These are phyloP conservation scores for Scleropages formosus DNA, from an alignment of 2,797 vertebrate genomes.

Conservation along the genomic window DNA sequence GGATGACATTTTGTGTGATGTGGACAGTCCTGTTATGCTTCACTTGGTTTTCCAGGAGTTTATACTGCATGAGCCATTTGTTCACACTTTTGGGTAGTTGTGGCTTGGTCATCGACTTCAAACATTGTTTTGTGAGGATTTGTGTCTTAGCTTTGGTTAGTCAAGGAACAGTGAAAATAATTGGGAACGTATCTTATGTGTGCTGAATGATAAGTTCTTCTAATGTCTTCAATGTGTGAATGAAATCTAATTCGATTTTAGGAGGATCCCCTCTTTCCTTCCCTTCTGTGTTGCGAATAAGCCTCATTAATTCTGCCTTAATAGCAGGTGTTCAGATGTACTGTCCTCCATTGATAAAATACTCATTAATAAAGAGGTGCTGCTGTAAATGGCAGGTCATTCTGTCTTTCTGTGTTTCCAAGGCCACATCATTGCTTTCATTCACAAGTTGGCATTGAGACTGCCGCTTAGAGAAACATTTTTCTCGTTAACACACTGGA, in stretches of 20 bases:
- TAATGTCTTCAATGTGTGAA: constrained; percentile 25
- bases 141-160: constrained; percentile 32
- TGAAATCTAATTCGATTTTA: constrained; percentile 54
- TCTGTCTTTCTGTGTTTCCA: constrained; percentile 36
- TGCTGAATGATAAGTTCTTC: constrained; percentile 7
- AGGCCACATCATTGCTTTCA: constrained; percentile 58
- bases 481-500: constrained; percentile 41
- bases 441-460: constrained; percentile 66
- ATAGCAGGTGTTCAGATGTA: constrained; percentile 41
- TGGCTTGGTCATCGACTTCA: constrained; percentile 56
- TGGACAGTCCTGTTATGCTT: constrained; percentile 49
- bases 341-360: constrained; percentile 43
- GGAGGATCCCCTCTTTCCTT: constrained; percentile 39
- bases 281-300: constrained; percentile 31
- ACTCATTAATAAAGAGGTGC: constrained; percentile 61
- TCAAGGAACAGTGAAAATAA: constrained; percentile 26
- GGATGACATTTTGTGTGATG: constrained; percentile 54
- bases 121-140: constrained; percentile 47
- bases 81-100: no score
- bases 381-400: constrained; percentile 42
- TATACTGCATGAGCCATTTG: constrained; percentile 59
- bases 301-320: constrained; percentile 44
- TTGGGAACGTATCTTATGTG: neutral
- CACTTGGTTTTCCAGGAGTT: constrained; percentile 34
- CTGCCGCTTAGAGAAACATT: constrained; percentile 66